Evolutionary conservation across 2,113 vertebrate species (phyloP), one percentile per base, ranked within the genome.

Genomic region (Pollimyrus isidori): DNA sequence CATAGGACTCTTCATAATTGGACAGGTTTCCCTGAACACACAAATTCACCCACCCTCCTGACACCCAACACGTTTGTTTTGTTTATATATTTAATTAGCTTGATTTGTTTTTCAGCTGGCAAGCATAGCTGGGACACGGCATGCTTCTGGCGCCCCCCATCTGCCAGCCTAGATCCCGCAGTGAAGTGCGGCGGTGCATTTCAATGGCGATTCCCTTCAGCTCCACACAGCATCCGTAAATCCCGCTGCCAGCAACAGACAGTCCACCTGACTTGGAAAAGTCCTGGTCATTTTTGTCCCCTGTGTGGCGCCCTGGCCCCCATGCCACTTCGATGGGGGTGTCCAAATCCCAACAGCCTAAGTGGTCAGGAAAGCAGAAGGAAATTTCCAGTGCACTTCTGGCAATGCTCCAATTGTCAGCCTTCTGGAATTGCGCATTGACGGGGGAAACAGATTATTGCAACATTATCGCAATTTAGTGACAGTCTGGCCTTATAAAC

Each of bases 21-120:
- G 65, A 76, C 48, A 56, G 53, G 86, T 49, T 23, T 85, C 10
- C 76, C 86, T 17, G 15, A 86, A 88, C 84, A 6, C 52, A 73
- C 65, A 87, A 65, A 89, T 58, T 45, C 26, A 45, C 11, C 49
- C 26, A 56, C 52, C n/a, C 89, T 39, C 45, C 21, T 11, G 1
- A 89, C 80, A 86, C 53, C n/a, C 45, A 35, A 76, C 30, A 76
- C 9, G 1, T 88, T 86, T 53, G 7, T 53, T 86, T 86, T 86
- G n/a, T 76, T 26, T 58, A 89, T 85, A 62, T 35, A 65, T 89
- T 85, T 89, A 65, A 49, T 58, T 62, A 19, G 19, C 30, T 49
- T 84, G 87, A 91, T 91, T 92, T 88, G 87, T 19, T 65, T 91
- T 89, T 7, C 4, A 50, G 46, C 73, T 65, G 49, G 80, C 84